These are phyloP conservation scores for Lytechinus pictus DNA, from an alignment of 35 echinoderm and acorn worm genomes.

Conservation along the genomic window DNA sequence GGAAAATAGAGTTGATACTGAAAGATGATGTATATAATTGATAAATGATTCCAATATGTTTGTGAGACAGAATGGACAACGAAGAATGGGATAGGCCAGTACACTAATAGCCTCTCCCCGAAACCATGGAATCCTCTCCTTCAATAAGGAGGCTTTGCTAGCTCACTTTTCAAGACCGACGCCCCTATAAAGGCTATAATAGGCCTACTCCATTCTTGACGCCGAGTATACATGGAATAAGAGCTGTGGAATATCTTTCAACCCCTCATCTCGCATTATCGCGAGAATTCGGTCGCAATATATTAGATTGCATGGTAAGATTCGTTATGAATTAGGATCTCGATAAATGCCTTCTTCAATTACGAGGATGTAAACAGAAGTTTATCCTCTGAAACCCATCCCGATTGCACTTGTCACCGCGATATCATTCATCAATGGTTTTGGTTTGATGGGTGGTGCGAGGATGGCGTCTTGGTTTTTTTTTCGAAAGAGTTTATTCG, in stretches of 20 bases:
- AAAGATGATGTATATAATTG: too few relatives aligned
- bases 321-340: not conserved
- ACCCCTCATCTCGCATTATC: not conserved
- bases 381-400: not conserved
- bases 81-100: too few relatives aligned
- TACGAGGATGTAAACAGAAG: not conserved
- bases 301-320: not conserved
- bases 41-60: too few relatives aligned
- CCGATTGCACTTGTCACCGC: not conserved
- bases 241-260: not conserved
- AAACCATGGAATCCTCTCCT: too few relatives aligned
- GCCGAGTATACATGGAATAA: not conserved
- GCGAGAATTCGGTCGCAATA: not conserved
- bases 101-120: too few relatives aligned
- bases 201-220: too few relatives aligned
- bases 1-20: too few relatives aligned
- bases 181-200: too few relatives aligned
- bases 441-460: not conserved
- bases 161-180: too few relatives aligned
- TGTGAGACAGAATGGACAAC: too few relatives aligned
- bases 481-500: not conserved
- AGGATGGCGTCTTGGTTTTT: not conserved
- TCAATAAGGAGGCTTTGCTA: too few relatives aligned
- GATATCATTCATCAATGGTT: not conserved
- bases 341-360: conserved; percentile 4